These are phyloP conservation scores for Rotaria socialis DNA, from an alignment of 2,888 invertebrate species.

Conservation along the genomic window DNA sequence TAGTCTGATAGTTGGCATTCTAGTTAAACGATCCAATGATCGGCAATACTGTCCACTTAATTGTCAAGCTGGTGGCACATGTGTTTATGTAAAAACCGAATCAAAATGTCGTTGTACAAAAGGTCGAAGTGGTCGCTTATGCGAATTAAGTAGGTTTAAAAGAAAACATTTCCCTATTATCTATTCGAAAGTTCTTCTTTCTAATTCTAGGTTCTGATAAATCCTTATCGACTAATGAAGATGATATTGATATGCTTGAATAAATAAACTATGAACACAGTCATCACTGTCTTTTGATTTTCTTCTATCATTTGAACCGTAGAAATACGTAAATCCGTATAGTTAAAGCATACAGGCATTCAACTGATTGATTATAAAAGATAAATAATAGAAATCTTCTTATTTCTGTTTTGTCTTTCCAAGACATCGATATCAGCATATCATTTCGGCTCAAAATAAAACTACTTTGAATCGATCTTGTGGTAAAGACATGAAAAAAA, in stretches of 20 bases:
- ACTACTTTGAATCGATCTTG: no score
- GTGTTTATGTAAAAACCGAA: background rate
- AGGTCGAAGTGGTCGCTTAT: constrained; percentile 13
- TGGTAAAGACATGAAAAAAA: no score
- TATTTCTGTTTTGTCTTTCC: no score
- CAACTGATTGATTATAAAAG: background rate
- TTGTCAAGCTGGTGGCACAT: constrained; percentile 25
- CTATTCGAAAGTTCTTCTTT: background rate
- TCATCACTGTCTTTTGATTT: no score
- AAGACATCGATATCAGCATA: no score
- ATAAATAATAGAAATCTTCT: no score
- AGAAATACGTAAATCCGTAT: background rate
- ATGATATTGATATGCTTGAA: background rate
- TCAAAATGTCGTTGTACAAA: constrained; percentile 12
- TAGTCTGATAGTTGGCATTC: background rate
- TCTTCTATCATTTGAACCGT: no score
- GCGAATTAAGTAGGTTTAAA: background rate
- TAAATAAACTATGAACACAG: background rate
- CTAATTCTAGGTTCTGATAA: background rate
- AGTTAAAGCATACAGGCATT: background rate
- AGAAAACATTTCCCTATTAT: background rate
- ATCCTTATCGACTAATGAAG: background rate
- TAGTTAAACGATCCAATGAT: background rate
- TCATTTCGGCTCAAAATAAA: no score
- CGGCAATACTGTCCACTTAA: background rate